These are phyloP conservation scores for Dolichomitus sp. DNA, from an alignment of 2,888 invertebrate species.

Conservation along the genomic window DNA sequence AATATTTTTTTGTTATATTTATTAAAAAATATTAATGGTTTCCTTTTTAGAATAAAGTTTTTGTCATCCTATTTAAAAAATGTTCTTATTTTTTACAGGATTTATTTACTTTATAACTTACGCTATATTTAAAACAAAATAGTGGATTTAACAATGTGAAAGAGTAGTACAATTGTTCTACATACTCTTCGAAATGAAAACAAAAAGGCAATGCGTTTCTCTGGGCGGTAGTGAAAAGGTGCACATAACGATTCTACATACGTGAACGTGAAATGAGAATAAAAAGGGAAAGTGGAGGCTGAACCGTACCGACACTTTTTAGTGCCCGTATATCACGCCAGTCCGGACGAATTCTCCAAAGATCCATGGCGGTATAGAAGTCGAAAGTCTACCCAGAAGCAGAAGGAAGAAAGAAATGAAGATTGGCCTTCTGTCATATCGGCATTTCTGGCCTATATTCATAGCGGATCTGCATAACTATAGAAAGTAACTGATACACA, in stretches of 20 bases:
- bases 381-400: conserved; percentile 7
- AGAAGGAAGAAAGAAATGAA: background rate
- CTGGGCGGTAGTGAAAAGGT: background rate
- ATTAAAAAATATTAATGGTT: too few species aligned
- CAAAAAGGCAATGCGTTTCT: background rate
- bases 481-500: too few species aligned
- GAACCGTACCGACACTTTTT: conserved; percentile 76
- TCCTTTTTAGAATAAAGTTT: too few species aligned
- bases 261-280: conserved; percentile 24
- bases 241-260: background rate
- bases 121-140: too few species aligned
- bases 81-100: too few species aligned
- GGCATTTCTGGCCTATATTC: background rate
- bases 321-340: conserved; percentile 77
- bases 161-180: background rate
- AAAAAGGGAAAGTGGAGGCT: conserved; percentile 46
- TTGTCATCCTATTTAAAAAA: too few species aligned
- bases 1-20: too few species aligned
- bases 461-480: background rate
- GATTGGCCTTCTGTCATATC: background rate
- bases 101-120: too few species aligned
- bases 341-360: conserved; percentile 49
- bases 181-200: background rate
- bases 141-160: too few species aligned
- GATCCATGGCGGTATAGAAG: conserved; percentile 11